These are phyloP conservation scores for Adineta ricciae DNA, from an alignment of 2,888 invertebrate species.

Conservation along the genomic window DNA sequence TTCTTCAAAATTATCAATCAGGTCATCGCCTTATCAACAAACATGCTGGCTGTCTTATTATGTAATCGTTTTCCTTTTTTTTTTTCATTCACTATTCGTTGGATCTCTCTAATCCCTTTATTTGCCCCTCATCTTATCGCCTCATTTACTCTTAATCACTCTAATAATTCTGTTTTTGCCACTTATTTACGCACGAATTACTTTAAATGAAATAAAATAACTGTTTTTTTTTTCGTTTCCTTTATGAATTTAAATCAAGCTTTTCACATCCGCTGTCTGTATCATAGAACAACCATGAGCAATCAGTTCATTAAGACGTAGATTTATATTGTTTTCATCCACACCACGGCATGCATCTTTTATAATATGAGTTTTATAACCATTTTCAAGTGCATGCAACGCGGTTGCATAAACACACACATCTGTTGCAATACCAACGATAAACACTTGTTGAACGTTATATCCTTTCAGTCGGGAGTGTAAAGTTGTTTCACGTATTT, in stretches of 20 bases:
- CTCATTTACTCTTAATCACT: neutral
- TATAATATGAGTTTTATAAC: constrained; percentile 74
- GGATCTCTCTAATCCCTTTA: neutral
- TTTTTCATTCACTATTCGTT: neutral
- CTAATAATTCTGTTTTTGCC: neutral
- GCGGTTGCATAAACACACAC: constrained; percentile 81
- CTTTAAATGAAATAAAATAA: neutral
- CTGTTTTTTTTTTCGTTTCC: neutral
- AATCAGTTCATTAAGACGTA: neutral
- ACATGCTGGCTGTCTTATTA: neutral
- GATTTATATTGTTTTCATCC: constrained; percentile 70
- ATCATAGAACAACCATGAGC: neutral
- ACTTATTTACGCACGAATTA: neutral
- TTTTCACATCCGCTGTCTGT: neutral
- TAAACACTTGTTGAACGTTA: constrained; percentile 78
- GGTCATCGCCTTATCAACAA: neutral
- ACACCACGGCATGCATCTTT: constrained; percentile 85
- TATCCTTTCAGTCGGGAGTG: constrained; percentile 67
- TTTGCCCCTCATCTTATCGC: neutral
- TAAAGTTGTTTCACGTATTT: constrained; percentile 72
- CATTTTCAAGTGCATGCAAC: constrained; percentile 74
- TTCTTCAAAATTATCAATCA: neutral
- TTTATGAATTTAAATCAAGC: neutral
- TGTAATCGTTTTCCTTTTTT: neutral
- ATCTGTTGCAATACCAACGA: constrained; percentile 87